These are phyloP conservation scores for Lophotriccus pileatus DNA, from an alignment of 2,797 vertebrate species.

Conservation along the genomic window DNA sequence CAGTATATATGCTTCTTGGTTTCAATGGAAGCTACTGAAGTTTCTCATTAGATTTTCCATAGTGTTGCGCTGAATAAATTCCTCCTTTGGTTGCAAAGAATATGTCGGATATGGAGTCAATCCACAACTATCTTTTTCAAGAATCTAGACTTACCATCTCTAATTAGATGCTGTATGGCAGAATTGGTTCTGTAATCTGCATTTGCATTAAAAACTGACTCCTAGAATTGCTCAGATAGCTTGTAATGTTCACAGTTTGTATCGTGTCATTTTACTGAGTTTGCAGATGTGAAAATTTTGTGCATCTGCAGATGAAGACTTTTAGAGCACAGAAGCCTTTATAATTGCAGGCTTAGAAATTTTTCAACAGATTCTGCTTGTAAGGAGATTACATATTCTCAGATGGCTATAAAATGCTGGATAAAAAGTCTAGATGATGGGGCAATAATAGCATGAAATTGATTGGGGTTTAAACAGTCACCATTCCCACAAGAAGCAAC, in stretches of 20 bases:
- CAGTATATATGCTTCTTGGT: background rate
- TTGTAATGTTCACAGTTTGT: slow-evolving; percentile 19
- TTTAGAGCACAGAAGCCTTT: slow-evolving; percentile 6
- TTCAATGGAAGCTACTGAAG: slow-evolving; percentile 9
- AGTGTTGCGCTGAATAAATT: background rate
- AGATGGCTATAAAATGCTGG: background rate
- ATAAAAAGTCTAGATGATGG: background rate
- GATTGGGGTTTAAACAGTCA: background rate
- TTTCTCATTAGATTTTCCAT: slow-evolving; percentile 8
- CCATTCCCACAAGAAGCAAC: background rate
- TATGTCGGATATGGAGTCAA: background rate
- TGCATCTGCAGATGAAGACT: slow-evolving; percentile 45
- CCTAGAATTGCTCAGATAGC: slow-evolving; percentile 19
- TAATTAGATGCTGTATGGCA: slow-evolving; percentile 34
- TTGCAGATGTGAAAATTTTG: slow-evolving; percentile 47
- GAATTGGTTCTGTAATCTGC: slow-evolving; percentile 32
- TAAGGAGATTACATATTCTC: slow-evolving; percentile 35
- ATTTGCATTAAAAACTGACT: slow-evolving; percentile 60
- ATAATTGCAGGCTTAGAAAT: slow-evolving; percentile 45
- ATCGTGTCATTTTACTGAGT: background rate
- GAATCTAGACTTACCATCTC: background rate
- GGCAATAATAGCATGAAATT: background rate
- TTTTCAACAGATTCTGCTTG: slow-evolving; percentile 7
- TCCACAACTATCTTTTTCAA: background rate
- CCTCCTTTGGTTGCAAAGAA: background rate